These are phyloP conservation scores for Macaca nemestrina DNA, from an alignment of 2,113 vertebrate genomes.

Conservation along the genomic window DNA sequence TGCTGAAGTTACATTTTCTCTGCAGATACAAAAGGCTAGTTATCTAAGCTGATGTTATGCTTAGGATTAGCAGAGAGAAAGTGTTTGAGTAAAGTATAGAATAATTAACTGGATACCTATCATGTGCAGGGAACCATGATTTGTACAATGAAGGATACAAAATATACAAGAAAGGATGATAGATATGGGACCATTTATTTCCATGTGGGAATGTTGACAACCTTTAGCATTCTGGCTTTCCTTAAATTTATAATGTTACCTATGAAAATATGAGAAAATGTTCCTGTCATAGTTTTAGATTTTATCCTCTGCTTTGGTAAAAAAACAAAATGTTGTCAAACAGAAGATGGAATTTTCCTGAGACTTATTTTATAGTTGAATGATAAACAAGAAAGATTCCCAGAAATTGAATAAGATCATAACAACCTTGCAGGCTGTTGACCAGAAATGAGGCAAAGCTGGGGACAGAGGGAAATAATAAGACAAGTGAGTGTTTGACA, in stretches of 20 bases:
- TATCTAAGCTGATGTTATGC: constrained; percentile 1
- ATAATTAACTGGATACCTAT: constrained; percentile 30
- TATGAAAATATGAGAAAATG: constrained; percentile 29
- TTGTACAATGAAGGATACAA: background rate
- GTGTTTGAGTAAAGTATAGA: constrained; percentile 40
- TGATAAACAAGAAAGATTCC: constrained; percentile 32
- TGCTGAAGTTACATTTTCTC: constrained; percentile 56
- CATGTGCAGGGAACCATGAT: background rate
- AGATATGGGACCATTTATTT: background rate
- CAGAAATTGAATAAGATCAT: constrained; percentile 1
- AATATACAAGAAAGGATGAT: constrained; percentile 3
- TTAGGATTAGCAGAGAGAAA: constrained; percentile 15
- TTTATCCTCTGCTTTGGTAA: constrained; percentile 8
- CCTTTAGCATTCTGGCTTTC: background rate
- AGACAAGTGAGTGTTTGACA: background rate
- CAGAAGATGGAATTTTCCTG: constrained; percentile 26
- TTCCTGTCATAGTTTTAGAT: background rate
- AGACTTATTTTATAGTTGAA: background rate
- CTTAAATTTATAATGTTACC: background rate
- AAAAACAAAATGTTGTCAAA: constrained; percentile 27
- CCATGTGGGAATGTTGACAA: background rate
- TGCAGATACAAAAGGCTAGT: constrained; percentile 53
- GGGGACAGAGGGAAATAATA: background rate
- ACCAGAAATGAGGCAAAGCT: background rate
- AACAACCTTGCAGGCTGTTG: background rate